Conservation (phyloP, 2,113 vertebrate genomes). For the Ovis canadensis region DNA sequence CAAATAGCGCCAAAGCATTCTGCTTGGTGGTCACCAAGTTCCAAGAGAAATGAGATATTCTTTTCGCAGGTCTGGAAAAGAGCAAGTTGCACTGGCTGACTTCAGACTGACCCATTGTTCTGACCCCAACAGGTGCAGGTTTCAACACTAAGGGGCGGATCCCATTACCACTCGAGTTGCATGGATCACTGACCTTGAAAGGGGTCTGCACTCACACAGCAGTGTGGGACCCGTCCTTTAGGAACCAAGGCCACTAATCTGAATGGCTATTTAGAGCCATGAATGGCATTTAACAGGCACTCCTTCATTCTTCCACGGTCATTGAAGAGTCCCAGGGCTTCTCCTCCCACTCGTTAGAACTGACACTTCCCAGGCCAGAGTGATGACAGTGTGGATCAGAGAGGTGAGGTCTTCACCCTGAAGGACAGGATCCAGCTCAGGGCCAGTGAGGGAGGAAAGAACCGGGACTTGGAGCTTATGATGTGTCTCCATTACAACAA, state of each 20-base stretch:
- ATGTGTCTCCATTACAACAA: background rate
- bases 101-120: slow-evolving; percentile 56
- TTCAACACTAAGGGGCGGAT: slow-evolving; percentile 44
- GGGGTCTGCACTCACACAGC: slow-evolving; percentile 9
- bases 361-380: slow-evolving; percentile 60
- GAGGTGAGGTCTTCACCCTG: slow-evolving; percentile 23
- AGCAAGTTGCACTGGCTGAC: slow-evolving; percentile 31
- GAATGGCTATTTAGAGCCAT: slow-evolving; percentile 45
- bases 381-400: background rate
- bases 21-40: background rate
- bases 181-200: slow-evolving; percentile 55
- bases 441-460: background rate
- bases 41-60: slow-evolving; percentile 30
- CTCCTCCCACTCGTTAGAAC: slow-evolving; percentile 54
- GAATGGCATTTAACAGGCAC: slow-evolving; percentile 43
- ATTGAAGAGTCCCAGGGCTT: slow-evolving; percentile 36
- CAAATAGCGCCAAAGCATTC: background rate
- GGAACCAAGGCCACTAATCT: slow-evolving; percentile 7
- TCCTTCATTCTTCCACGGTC: slow-evolving; percentile 37
- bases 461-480: background rate
- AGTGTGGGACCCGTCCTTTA: slow-evolving; percentile 28
- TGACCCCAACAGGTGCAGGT: slow-evolving; percentile 21
- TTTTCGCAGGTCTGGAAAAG: slow-evolving; percentile 52
- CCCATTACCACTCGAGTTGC: slow-evolving; percentile 9
- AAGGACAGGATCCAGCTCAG: background rate